phyloP scores from a whole-genome alignment of 1,140 invertebrate species.

The Saxidomus purpurata region DNA sequence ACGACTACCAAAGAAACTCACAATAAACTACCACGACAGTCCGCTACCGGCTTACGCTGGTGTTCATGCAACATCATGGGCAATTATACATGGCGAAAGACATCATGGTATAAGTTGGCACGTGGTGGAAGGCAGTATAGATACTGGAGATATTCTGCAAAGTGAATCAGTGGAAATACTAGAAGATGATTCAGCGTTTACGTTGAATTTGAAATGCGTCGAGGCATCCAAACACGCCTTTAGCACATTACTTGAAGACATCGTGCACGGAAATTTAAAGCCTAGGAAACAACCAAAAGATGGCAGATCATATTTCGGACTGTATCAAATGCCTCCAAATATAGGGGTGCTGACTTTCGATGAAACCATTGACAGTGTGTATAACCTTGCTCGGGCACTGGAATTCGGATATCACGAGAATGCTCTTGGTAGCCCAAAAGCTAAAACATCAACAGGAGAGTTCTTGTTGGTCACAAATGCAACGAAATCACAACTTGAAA shows the following conservation, averaged over 20 bases:
- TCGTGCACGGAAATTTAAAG: conserved; percentile 42
- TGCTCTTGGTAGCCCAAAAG: conserved; percentile 72
- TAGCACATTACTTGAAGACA: conserved; percentile 57
- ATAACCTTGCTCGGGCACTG: conserved; percentile 68
- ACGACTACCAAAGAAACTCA: conserved; percentile 61
- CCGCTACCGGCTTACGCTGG: conserved; percentile 75
- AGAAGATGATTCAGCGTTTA: conserved; percentile 71
- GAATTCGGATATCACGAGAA: conserved; percentile 75
- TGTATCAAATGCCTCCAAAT: conserved; percentile 73
- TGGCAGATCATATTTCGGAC: conserved; percentile 73
- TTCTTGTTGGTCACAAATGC: conserved; percentile 74
- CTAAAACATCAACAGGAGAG: conserved; percentile 66
- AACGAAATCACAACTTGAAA: conserved; percentile 18
- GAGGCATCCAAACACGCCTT: conserved; percentile 71
- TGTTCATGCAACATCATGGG: conserved; percentile 76
- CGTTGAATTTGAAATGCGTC: conserved; percentile 74
- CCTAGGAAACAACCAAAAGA: conserved; percentile 49
- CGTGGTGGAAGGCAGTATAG: conserved; percentile 72
- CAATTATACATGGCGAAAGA: conserved; percentile 72
- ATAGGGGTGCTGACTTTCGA: conserved; percentile 73
- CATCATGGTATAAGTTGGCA: conserved; percentile 77
- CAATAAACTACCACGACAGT: conserved; percentile 77
- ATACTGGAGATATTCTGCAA: conserved; percentile 75
- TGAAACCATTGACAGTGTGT: conserved; percentile 42
- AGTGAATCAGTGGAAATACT: conserved; percentile 62